Base-by-base conservation (phyloP, 2,797 vertebrate species). In the Paedocypris micromegethes region DNA sequence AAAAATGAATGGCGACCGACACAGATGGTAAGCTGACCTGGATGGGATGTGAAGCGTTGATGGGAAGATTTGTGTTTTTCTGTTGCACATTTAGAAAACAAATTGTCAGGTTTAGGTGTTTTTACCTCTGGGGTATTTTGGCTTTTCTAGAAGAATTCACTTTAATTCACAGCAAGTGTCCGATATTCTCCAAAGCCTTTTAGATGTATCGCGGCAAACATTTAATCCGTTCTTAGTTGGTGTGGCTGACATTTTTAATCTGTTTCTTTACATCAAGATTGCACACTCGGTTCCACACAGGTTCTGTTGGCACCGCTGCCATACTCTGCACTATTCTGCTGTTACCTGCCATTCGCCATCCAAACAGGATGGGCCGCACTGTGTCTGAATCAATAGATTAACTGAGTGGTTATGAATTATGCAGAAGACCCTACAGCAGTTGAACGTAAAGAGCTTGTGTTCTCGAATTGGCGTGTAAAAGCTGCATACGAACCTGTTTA, bases 341-440 rank as follows among this genome's bases (percentile, higher is more conserved):
- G 78, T 77, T 74, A 81, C 75, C 79, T 81, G 78, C 67, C 66
- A 45, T 75, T 74, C 48, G 61, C 66, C 48, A 5, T 76, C 56
- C 74, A 69, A 50, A 67, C 50, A 62, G 58, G 58, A 74, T 50
- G 68, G 69, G 72, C 76, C 61, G 62, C 60, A 66, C 64, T 66
- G 69, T 72, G 74, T 75, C 69, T 78, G 64, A 86, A 90, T 89
- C 87, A 85, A 89, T 90, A 88, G 86, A 90, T 89, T 89, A 88
- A 88, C 87, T 90, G 88, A 88, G 86, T 87, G 86, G 85, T 89
- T 86, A 88, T 90, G 83, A 86, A 90, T 88, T 87, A 88, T 88
- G 82, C 82, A 87, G 83, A 71, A 48, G 72, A 84, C 85, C 88
- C 88, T 87, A 85, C 86, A 90, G 88, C 87, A 85, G 86, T 87